Evolutionary conservation across 2,888 invertebrate species (phyloP).

Genomic region (Nemapogon koenigi): DNA sequence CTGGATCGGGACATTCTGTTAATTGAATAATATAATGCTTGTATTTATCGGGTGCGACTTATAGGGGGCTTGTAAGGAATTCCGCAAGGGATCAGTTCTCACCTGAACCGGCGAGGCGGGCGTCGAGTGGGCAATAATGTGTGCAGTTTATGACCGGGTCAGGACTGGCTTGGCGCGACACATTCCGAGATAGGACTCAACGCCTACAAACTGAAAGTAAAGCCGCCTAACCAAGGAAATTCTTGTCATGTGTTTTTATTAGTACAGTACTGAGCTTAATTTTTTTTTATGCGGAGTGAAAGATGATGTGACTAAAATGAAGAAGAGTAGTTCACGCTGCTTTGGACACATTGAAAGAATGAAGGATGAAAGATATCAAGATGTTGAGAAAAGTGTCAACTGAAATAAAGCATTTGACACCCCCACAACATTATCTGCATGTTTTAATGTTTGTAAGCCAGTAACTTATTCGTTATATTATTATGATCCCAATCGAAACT

Average conservation of each 20-base stretch:
- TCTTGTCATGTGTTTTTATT: slow-evolving; percentile 29
- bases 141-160: slow-evolving; percentile 35
- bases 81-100: slow-evolving; percentile 8
- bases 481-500: too few relatives aligned
- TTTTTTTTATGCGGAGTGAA: too few relatives aligned
- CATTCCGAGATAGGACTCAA: slow-evolving; percentile 16
- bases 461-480: too few relatives aligned
- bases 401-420: too few relatives aligned
- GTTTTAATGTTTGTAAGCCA: too few relatives aligned
- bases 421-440: too few relatives aligned
- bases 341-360: too few relatives aligned
- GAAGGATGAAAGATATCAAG: too few relatives aligned
- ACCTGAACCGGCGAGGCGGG: slow-evolving; percentile 7
- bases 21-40: slow-evolving; percentile 5
- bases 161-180: slow-evolving; percentile 23
- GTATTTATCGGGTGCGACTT: slow-evolving; percentile 7
- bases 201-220: slow-evolving; percentile 8
- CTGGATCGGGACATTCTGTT: slow-evolving; percentile 4
- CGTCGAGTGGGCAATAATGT: slow-evolving; percentile 24
- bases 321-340: too few relatives aligned
- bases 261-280: slow-evolving; percentile 19
- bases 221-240: slow-evolving; percentile 23
- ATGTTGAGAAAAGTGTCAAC: too few relatives aligned
- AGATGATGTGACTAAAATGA: too few relatives aligned
- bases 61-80: slow-evolving; percentile 6